A percentile compares a stretch with the other conserved stretches of the same genome.
phyloP scores from a whole-genome alignment of 2,797 vertebrate genomes.

The Microhierax caerulescens region DNA sequence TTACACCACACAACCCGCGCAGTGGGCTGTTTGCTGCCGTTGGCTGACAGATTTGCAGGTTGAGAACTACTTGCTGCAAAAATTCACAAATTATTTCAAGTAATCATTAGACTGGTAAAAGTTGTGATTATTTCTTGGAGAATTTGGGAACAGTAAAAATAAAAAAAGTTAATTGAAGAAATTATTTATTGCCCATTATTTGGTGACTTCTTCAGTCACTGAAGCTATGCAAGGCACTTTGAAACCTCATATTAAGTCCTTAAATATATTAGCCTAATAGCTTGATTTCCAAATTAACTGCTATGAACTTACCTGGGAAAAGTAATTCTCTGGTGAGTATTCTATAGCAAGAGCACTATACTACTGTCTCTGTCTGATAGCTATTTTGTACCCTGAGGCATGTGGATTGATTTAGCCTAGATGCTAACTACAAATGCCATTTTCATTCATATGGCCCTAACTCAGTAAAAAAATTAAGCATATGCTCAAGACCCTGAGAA shows the following conservation, averaged over 20 bases:
- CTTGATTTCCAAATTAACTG: slow-evolving; percentile 18
- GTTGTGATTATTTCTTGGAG: not conserved
- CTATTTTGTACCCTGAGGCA: slow-evolving; percentile 21
- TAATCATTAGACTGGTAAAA: not conserved
- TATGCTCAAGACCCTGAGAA: slow-evolving; percentile 24
- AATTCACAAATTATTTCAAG: not conserved
- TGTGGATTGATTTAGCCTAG: slow-evolving; percentile 43
- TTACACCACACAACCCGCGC: not conserved
- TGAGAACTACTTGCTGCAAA: not conserved
- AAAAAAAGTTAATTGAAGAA: not conserved
- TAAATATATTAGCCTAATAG: not conserved
- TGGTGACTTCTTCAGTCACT: not conserved
- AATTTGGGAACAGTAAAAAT: not conserved
- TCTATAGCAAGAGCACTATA: not conserved
- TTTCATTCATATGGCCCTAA: slow-evolving; percentile 29
- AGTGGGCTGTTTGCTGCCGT: not conserved
- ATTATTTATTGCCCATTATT: not conserved
- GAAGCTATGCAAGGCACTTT: not conserved
- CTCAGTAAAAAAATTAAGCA: slow-evolving; percentile 36
- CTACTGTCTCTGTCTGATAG: slow-evolving; percentile 6
- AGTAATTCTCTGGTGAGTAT: not conserved
- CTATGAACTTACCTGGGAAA: not conserved
- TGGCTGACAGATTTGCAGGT: not conserved
- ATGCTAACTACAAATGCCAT: slow-evolving; percentile 45
- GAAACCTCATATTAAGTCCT: not conserved